Percentiles rank a stretch among this genome's conserved stretches.
phyloP scores from a whole-genome alignment of 1,140 invertebrate genomes.

The Chironomus tepperi region DNA sequence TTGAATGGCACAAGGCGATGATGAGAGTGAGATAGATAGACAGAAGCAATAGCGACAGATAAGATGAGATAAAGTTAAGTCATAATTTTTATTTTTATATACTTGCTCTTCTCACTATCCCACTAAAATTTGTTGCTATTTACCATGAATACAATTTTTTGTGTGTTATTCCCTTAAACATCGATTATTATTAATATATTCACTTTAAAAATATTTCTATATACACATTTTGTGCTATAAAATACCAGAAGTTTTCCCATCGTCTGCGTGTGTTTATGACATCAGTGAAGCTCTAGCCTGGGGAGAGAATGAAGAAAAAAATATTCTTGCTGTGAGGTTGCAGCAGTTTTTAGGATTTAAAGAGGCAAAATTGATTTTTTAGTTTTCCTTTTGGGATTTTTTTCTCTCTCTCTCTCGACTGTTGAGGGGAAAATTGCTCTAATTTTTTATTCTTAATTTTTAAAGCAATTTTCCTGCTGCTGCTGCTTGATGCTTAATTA shows the following conservation, averaged over 20 bases:
- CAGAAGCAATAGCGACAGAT: not conserved
- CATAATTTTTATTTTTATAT: conserved; percentile 6
- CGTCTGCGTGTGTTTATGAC: conserved; percentile 19
- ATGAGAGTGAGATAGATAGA: not conserved
- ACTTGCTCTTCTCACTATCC: not conserved
- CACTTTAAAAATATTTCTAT: not conserved
- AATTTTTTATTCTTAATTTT: conserved; percentile 1
- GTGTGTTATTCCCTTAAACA: not conserved
- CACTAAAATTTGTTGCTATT: not conserved
- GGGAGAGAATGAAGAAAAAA: not conserved
- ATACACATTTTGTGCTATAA: not conserved
- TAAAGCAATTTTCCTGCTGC: no score
- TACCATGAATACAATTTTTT: not conserved
- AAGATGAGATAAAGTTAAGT: not conserved
- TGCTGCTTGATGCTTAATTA: no score
- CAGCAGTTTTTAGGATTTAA: conserved; percentile 5
- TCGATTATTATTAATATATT: conserved; percentile 10
- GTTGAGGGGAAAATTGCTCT: conserved; percentile 16
- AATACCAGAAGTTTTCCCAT: conserved; percentile 12
- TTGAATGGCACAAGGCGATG: not conserved
- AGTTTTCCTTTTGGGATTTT: conserved; percentile 10
- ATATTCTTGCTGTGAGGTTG: not conserved
- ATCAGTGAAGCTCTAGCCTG: conserved; percentile 10
- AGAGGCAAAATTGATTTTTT: conserved; percentile 22
- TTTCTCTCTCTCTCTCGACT: not conserved